Percentiles rank a stretch among this genome's conserved stretches.
These are phyloP conservation scores for Dipus sagitta DNA, from an alignment of 2,797 vertebrate species.

Conservation along the genomic window DNA sequence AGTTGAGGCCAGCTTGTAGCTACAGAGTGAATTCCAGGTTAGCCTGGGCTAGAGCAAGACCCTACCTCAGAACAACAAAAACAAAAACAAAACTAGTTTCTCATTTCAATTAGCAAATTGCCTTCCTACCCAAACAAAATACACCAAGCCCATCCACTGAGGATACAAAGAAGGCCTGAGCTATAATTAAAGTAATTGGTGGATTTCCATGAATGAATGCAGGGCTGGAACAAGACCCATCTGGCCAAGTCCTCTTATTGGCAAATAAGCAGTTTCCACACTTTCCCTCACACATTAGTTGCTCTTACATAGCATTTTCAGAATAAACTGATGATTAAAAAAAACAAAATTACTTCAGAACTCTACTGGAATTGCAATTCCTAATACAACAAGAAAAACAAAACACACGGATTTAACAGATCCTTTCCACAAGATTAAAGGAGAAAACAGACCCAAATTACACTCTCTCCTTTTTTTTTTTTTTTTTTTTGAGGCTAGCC, in stretches of 20 bases:
- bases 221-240: slow-evolving; percentile 14
- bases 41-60: no score
- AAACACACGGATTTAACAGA: not conserved
- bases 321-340: slow-evolving; percentile 20
- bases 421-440: not conserved
- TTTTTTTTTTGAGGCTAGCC: no score
- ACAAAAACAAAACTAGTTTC: slow-evolving; percentile 53
- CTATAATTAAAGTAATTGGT: slow-evolving; percentile 63
- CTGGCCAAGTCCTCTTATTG: not conserved
- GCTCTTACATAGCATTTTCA: slow-evolving; percentile 35
- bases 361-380: not conserved
- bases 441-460: not conserved
- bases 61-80: not conserved
- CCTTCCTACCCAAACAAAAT: slow-evolving; percentile 57
- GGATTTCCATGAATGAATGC: not conserved
- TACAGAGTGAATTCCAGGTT: no score
- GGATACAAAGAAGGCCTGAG: slow-evolving; percentile 30
- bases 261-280: not conserved
- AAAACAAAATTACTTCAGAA: slow-evolving; percentile 50
- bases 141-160: slow-evolving; percentile 8
- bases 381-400: not conserved
- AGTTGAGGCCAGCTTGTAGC: no score
- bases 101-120: slow-evolving; percentile 56
- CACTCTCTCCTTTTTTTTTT: not conserved
- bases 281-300: not conserved